Percentiles rank a stretch among this genome's conserved stretches.
Conservation (phyloP, 2,888 invertebrate genomes). For the Agrochola lota region DNA sequence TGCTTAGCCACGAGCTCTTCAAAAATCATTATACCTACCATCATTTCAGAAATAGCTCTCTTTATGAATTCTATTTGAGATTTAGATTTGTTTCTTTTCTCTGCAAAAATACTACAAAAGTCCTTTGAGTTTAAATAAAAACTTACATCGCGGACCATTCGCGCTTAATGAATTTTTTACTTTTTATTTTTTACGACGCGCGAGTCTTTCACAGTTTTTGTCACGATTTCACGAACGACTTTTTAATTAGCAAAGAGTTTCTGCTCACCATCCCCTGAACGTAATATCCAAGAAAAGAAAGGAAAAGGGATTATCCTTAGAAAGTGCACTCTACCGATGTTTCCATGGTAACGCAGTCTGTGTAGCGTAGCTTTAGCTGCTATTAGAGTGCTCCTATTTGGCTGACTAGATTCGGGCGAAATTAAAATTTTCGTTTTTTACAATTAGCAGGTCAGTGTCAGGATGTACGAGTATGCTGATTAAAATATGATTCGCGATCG, state of each 20-base stretch:
- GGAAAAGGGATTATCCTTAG: slow-evolving; percentile 44
- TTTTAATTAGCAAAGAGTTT: slow-evolving; percentile 58
- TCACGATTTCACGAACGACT: slow-evolving; percentile 24
- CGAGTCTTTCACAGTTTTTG: slow-evolving; percentile 34
- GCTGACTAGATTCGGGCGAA: background rate
- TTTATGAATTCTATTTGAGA: background rate
- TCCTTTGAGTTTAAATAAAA: slow-evolving; percentile 31
- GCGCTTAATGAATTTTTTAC: slow-evolving; percentile 19
- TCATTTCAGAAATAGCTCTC: background rate
- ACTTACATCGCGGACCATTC: slow-evolving; percentile 18
- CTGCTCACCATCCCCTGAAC: slow-evolving; percentile 22
- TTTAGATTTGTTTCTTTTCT: background rate
- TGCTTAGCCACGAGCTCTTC: too few species aligned
- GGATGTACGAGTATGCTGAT: too few species aligned
- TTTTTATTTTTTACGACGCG: slow-evolving; percentile 29
- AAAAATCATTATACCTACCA: too few species aligned
- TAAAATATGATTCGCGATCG: too few species aligned
- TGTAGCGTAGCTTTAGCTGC: background rate
- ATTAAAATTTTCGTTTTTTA: too few species aligned
- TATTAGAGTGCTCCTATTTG: slow-evolving; percentile 8
- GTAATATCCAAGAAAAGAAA: slow-evolving; percentile 34
- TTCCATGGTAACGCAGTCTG: slow-evolving; percentile 32
- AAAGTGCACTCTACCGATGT: slow-evolving; percentile 27
- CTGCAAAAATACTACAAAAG: slow-evolving; percentile 16
- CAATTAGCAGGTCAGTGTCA: too few species aligned